Conservation (phyloP, 2,113 vertebrate species). For the Gambusia holbrooki region DNA sequence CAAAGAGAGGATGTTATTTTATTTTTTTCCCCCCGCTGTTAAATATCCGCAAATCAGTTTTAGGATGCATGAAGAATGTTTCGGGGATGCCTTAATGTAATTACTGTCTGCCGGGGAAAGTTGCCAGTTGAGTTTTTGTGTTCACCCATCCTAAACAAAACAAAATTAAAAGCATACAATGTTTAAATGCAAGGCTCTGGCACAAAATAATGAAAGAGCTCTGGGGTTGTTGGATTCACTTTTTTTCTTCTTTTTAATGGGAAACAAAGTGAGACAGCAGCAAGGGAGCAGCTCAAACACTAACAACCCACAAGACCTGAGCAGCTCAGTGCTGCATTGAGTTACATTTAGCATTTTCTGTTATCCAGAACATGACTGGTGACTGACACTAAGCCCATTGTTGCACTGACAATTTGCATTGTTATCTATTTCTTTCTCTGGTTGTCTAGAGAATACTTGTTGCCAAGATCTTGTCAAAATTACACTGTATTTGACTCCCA, state of each 20-base stretch:
- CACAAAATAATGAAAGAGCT: slow-evolving; percentile 56
- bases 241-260: slow-evolving; percentile 34
- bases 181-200: slow-evolving; percentile 55
- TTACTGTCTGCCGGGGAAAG: slow-evolving; percentile 50
- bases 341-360: not conserved
- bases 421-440: slow-evolving; percentile 6
- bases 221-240: slow-evolving; percentile 29
- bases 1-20: not conserved
- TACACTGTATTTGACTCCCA: slow-evolving; percentile 5
- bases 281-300: slow-evolving; percentile 15
- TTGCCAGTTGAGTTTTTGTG: slow-evolving; percentile 56
- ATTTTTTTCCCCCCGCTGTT: slow-evolving; percentile 1
- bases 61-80: slow-evolving; percentile 40
- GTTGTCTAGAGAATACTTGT: slow-evolving; percentile 9
- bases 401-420: slow-evolving; percentile 9
- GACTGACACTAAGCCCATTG: slow-evolving; percentile 10
- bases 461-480: slow-evolving; percentile 13
- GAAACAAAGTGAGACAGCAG: slow-evolving; percentile 20
- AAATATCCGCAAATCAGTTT: slow-evolving; percentile 26
- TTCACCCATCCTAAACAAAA: slow-evolving; percentile 70
- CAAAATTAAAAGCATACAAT: slow-evolving; percentile 56
- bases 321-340: slow-evolving; percentile 6
- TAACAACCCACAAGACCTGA: slow-evolving; percentile 15
- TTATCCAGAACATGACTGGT: slow-evolving; percentile 9
- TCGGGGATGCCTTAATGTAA: slow-evolving; percentile 56